Percentiles rank a stretch among this genome's conserved stretches.
Conservation (phyloP, 2,113 vertebrate species). For the Calyptomena viridis region DNA sequence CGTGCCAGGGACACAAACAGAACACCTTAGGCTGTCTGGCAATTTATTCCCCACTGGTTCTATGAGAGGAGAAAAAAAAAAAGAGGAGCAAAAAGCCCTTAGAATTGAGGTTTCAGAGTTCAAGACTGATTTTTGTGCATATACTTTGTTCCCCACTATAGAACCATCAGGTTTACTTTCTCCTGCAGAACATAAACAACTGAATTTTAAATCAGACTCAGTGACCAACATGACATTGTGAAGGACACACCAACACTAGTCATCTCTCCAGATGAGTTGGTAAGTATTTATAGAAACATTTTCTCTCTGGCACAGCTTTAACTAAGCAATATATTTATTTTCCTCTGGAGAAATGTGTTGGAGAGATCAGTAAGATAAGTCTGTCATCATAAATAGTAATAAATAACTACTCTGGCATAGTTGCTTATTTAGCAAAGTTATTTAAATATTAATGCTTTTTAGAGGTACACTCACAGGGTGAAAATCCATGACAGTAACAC, state of each 20-base stretch:
- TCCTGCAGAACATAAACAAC: background rate
- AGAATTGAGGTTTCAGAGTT: background rate
- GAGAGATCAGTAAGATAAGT: slow-evolving; percentile 61
- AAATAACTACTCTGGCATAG: slow-evolving; percentile 42
- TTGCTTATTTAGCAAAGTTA: slow-evolving; percentile 54
- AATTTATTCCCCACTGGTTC: background rate
- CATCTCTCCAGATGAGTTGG: slow-evolving; percentile 67
- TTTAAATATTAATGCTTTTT: slow-evolving; percentile 38
- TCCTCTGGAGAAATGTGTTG: slow-evolving; percentile 64
- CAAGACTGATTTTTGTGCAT: background rate
- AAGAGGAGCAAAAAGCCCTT: background rate
- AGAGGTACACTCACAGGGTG: background rate
- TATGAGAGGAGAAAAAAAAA: fast-evolving
- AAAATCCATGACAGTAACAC: background rate
- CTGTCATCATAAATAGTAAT: slow-evolving; percentile 65
- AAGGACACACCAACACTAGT: slow-evolving; percentile 60
- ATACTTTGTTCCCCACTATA: background rate
- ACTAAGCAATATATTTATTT: slow-evolving; percentile 68
- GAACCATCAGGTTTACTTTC: background rate
- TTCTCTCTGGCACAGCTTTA: slow-evolving; percentile 66
- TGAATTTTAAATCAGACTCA: slow-evolving; percentile 36
- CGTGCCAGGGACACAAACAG: fast-evolving
- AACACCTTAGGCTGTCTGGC: background rate
- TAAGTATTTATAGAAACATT: slow-evolving; percentile 74
- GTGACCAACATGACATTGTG: slow-evolving; percentile 46